phyloP scores from a whole-genome alignment of 2,888 invertebrate genomes.

The Himalopsyche kuldschensis region DNA sequence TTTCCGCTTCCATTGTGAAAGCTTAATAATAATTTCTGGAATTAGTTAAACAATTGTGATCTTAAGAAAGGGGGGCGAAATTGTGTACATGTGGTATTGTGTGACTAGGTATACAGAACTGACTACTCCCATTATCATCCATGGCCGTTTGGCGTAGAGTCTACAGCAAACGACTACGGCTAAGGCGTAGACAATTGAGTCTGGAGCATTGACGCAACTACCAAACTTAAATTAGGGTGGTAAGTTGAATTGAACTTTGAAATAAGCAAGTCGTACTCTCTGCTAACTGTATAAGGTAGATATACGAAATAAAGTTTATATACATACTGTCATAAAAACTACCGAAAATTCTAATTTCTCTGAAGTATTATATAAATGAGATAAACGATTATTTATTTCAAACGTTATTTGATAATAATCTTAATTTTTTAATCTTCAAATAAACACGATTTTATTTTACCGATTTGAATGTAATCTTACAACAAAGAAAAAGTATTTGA shows the following conservation, averaged over 20 bases:
- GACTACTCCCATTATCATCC: conserved; percentile 22
- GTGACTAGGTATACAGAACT: neutral
- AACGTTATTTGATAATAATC: too few species aligned
- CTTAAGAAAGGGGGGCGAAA: conserved; percentile 17
- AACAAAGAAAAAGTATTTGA: too few species aligned
- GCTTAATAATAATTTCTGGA: conserved; percentile 18
- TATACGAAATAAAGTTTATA: too few species aligned
- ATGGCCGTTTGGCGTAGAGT: neutral
- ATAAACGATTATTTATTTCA: too few species aligned
- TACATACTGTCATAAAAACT: too few species aligned
- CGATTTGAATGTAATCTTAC: too few species aligned
- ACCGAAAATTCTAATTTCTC: too few species aligned
- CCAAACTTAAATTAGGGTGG: neutral
- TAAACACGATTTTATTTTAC: too few species aligned
- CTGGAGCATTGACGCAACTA: neutral
- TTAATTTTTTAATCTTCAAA: too few species aligned
- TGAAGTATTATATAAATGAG: too few species aligned
- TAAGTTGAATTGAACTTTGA: neutral
- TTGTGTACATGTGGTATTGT: neutral
- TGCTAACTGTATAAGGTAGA: too few species aligned
- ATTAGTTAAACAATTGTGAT: conserved; percentile 35
- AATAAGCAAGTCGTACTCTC: neutral
- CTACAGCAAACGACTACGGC: neutral
- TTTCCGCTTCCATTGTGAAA: conserved; percentile 25
- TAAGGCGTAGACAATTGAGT: neutral